Percentiles rank a stretch among this genome's conserved stretches.
Evolutionary conservation across 2,797 vertebrate species (phyloP).

Genomic region (Coreius guichenoti): DNA sequence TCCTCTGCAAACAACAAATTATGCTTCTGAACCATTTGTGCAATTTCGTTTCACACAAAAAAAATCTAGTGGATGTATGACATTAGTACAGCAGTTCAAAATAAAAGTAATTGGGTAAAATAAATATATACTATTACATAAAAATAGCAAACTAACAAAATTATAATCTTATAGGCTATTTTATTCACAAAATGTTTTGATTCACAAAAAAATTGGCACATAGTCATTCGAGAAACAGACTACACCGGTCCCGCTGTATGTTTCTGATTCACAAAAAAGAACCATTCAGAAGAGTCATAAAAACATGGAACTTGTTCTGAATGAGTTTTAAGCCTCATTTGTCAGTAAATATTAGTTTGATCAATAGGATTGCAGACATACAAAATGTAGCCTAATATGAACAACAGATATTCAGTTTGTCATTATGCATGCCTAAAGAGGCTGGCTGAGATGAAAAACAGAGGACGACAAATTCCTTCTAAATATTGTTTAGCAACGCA

Average conservation of each 20-base stretch:
- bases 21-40: neutral
- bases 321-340: neutral
- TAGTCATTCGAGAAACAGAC: neutral
- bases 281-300: neutral
- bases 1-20: neutral
- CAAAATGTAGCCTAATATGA: neutral
- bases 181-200: neutral
- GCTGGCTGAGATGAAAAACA: neutral
- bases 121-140: neutral
- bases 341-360: neutral
- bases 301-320: neutral
- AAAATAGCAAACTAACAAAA: constrained; percentile 65
- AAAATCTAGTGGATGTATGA: neutral
- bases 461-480: neutral
- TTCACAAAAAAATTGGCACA: too few species aligned
- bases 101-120: constrained; percentile 10
- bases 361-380: neutral
- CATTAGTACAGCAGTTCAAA: neutral
- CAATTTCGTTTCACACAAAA: neutral
- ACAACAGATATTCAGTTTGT: neutral
- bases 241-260: neutral
- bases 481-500: neutral
- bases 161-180: neutral
- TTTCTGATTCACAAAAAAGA: neutral
- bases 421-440: neutral